Conservation (phyloP, 1,140 invertebrate species). For the Zaprionus africanus region DNA sequence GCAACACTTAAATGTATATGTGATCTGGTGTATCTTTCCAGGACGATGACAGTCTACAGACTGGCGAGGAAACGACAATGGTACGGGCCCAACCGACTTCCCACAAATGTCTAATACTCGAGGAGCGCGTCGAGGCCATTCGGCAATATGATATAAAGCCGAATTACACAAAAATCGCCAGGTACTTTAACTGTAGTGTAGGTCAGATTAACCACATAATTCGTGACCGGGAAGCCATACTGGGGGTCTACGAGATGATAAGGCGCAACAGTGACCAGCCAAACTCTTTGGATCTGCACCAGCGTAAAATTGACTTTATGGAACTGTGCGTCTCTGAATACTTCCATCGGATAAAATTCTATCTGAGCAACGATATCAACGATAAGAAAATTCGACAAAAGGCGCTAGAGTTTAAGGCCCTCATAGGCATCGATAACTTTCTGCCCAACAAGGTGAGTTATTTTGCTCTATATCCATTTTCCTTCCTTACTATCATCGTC, state of each 20-base stretch:
- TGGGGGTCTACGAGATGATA: conserved; percentile 71
- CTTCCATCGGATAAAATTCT: conserved; percentile 71
- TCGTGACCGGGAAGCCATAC: conserved; percentile 66
- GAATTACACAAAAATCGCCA: conserved; percentile 77
- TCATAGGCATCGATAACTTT: conserved; percentile 71
- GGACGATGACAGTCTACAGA: conserved; percentile 32
- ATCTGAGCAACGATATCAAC: conserved; percentile 60
- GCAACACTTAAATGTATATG: too few relatives aligned
- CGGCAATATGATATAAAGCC: conserved; percentile 72
- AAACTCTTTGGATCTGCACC: conserved; percentile 56
- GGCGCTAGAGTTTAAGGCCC: conserved; percentile 67
- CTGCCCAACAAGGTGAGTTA: conserved; percentile 59
- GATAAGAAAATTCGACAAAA: conserved; percentile 73
- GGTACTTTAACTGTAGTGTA: conserved; percentile 80
- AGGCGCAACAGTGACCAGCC: conserved; percentile 27
- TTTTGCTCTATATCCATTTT: background rate
- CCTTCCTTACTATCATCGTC: too few relatives aligned
- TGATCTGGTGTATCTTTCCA: background rate
- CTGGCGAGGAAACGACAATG: conserved; percentile 18
- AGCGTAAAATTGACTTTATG: conserved; percentile 70
- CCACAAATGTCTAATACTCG: conserved; percentile 67
- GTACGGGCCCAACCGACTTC: conserved; percentile 49
- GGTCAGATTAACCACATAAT: conserved; percentile 79
- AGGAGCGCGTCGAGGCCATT: conserved; percentile 73
- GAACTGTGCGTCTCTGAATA: conserved; percentile 76